Percentiles rank a stretch among this genome's conserved stretches.
These are phyloP conservation scores for Seriola aureovittata DNA, from an alignment of 2,113 vertebrate genomes.

Conservation along the genomic window DNA sequence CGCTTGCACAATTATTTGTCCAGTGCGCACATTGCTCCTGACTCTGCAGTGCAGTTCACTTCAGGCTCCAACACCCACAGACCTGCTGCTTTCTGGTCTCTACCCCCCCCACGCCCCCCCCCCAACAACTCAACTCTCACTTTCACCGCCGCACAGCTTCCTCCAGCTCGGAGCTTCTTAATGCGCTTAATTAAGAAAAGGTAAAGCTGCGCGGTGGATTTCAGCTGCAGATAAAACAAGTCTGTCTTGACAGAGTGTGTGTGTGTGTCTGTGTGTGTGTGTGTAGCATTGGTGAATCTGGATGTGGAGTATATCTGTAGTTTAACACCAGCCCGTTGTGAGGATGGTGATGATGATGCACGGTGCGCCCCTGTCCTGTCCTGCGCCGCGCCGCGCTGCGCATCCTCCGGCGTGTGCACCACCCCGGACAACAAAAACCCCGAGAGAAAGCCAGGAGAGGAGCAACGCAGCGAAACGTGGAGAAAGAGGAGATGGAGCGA, in stretches of 20 bases:
- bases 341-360: not conserved
- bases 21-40: conserved; percentile 33
- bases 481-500: not conserved
- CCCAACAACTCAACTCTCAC: conserved; percentile 1
- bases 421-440: conserved; percentile 20
- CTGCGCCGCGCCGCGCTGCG: conserved; percentile 6
- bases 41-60: conserved; percentile 42
- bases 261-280: not conserved
- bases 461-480: not conserved
- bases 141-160: not conserved
- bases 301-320: not conserved
- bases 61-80: not conserved
- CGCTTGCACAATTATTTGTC: not conserved
- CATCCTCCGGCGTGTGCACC: conserved; percentile 41
- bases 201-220: not conserved
- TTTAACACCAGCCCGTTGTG: not conserved
- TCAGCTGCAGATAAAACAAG: not conserved
- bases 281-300: too few species aligned
- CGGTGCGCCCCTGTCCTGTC: conserved; percentile 23
- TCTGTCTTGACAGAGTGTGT: not conserved
- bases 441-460: not conserved
- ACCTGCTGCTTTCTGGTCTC: not conserved
- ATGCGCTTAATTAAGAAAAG: conserved; percentile 13
- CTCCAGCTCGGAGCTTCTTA: not conserved
- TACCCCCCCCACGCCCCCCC: too few species aligned